Evolutionary conservation across 2,888 invertebrate species (phyloP).

Genomic region (Synanthedon formicaeformis): DNA sequence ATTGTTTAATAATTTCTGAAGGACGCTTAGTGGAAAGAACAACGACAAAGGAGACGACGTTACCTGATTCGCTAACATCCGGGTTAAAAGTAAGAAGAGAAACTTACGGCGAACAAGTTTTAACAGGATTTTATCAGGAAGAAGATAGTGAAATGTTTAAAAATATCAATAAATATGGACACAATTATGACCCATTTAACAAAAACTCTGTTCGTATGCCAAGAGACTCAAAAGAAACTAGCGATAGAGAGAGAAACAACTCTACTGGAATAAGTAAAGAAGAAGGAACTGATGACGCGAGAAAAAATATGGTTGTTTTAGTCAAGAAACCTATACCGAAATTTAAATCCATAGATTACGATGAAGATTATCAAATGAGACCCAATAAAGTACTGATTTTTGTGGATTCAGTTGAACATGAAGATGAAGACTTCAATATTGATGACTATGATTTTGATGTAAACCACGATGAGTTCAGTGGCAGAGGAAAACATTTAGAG

Average conservation of each 20-base stretch:
- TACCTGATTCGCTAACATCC: conserved; percentile 14
- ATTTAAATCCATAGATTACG: conserved; percentile 37
- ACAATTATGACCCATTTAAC: conserved; percentile 5
- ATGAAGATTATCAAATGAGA: conserved; percentile 41
- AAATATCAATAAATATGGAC: conserved; percentile 13
- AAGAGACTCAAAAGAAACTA: conserved; percentile 2
- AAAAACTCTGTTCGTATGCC: neutral
- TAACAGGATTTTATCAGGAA: neutral
- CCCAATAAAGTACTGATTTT: conserved; percentile 17
- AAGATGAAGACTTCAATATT: conserved; percentile 54
- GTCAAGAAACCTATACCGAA: conserved; percentile 52
- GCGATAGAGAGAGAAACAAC: conserved; percentile 1
- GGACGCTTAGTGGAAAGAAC: conserved; percentile 28
- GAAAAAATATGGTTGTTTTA: conserved; percentile 13
- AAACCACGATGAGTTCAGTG: conserved; percentile 46
- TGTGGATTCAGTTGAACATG: conserved; percentile 38
- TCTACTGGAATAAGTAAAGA: neutral
- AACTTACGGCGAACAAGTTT: conserved; percentile 11
- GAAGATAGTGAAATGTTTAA: neutral
- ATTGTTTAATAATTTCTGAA: conserved; percentile 13
- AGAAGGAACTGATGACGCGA: neutral
- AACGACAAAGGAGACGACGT: conserved; percentile 18
- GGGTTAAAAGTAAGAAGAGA: conserved; percentile 18
- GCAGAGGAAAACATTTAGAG: conserved; percentile 40
- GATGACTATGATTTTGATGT: conserved; percentile 56